Evolutionary conservation across 53 echinoderm and acorn worm species (phyloP).

Genomic region (Paracentrotus lividus): DNA sequence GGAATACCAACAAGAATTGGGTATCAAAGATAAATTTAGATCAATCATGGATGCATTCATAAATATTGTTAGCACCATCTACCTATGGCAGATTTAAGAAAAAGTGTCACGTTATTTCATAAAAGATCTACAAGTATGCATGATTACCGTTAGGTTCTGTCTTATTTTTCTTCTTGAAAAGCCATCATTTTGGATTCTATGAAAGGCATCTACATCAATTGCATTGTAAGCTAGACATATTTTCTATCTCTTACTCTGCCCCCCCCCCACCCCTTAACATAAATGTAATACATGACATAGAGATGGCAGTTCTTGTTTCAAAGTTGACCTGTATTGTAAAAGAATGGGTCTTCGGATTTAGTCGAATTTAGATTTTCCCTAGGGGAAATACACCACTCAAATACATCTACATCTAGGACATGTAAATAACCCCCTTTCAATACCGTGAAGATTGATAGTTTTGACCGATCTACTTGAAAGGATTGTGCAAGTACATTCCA

Average conservation of each 20-base stretch:
- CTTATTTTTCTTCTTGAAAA: too few species aligned
- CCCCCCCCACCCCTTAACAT: background rate
- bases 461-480: conserved; percentile 9
- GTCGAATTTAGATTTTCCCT: background rate
- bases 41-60: background rate
- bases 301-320: background rate
- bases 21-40: background rate
- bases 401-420: conserved; percentile 48
- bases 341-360: background rate
- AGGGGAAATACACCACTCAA: conserved; percentile 19
- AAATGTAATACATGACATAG: too few species aligned
- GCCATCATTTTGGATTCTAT: too few species aligned
- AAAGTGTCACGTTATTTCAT: too few species aligned
- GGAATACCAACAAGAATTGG: background rate
- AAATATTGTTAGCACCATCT: too few species aligned
- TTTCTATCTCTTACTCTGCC: background rate
- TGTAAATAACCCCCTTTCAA: conserved; percentile 33
- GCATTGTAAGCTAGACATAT: background rate
- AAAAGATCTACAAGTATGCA: too few species aligned
- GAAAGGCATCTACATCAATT: too few species aligned
- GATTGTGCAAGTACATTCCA: background rate
- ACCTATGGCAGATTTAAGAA: too few species aligned
- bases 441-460: conserved; percentile 12
- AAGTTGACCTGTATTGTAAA: background rate
- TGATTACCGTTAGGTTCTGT: too few species aligned